Base-by-base conservation (phyloP, 37 sponge, comb jelly and placozoan genomes). In the Agelas oroides region DNA sequence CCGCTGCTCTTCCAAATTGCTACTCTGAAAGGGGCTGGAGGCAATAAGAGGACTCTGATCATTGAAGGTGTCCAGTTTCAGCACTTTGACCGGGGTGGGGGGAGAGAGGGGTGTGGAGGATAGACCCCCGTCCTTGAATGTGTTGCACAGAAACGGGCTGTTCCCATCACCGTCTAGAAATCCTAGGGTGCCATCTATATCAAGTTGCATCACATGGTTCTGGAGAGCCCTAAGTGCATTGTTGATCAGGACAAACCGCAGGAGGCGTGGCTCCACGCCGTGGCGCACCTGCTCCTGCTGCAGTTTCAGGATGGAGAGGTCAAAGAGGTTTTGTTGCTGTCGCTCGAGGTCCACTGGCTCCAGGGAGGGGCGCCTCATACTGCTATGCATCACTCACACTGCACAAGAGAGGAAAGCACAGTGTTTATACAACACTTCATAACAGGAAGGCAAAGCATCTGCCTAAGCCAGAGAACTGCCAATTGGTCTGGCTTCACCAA, bases 231-330 rank as follows among this genome's bases (percentile, higher is more conserved):
- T 66, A 36, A 93, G 64, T 27, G 93, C 93, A 77, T 93, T 93
- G 74, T 85, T 93, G 66, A 93, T 89, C 34, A 93, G 78, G 27
- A 93, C 93, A 56, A 81, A 93, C 1, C 84, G 81, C 1, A 88
- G 76, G 12, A 93, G 93, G 16, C 88, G 35, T 23, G 89, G 86
- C 41, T 92, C 93, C 11, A 87, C 56, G 15, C 86, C 89, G 27
- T 81, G 82, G 0, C 81, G 66, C 31, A 80, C 28, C 60, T 88
- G 89, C 28, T 93, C 93, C 65, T 93, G 85, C 30, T 89, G 93
- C 16, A 93, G 82, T 58, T 93, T 93, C 15, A 75, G 18, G n/a
- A 93, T 60, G 37, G 93, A 89, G 36, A 86, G 61, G 52, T 93
- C 89, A 20, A 89, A 86, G 15, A 93, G 86, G 2, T 71, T 53